A percentile compares a stretch with the other conserved stretches of the same genome.
These are phyloP conservation scores for Listronotus oregonensis DNA, from an alignment of 1,140 invertebrate genomes.

Conservation along the genomic window DNA sequence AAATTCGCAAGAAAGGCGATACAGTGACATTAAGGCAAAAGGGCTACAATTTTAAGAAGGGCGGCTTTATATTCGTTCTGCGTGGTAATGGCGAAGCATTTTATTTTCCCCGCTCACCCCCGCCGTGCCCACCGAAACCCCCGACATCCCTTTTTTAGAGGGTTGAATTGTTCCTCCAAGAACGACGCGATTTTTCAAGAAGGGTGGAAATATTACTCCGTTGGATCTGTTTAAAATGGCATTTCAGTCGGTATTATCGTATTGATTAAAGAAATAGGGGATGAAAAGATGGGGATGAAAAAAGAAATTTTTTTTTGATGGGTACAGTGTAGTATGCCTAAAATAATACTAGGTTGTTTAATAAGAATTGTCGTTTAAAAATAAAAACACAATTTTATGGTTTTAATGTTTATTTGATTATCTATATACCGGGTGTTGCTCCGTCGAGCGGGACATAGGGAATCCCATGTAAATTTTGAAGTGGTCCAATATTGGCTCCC, in stretches of 20 bases:
- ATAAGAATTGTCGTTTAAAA: too few species aligned
- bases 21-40: slow-evolving; percentile 51
- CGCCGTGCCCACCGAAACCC: neutral
- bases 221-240: slow-evolving; percentile 14
- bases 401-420: too few species aligned
- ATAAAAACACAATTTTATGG: too few species aligned
- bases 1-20: slow-evolving; percentile 52
- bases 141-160: neutral
- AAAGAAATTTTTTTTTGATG: too few species aligned
- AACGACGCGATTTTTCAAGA: slow-evolving; percentile 23
- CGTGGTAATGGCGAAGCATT: slow-evolving; percentile 36
- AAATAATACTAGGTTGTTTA: too few species aligned
- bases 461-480: too few species aligned
- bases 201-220: slow-evolving; percentile 20
- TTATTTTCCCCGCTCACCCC: slow-evolving; percentile 21
- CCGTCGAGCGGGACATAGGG: too few species aligned
- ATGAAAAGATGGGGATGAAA: too few species aligned
- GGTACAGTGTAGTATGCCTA: too few species aligned
- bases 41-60: slow-evolving; percentile 46
- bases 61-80: slow-evolving; percentile 35
- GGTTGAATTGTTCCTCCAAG: slow-evolving; percentile 1
- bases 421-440: too few species aligned
- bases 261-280: too few species aligned
- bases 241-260: slow-evolving; percentile 12
- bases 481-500: too few species aligned